Percentiles rank a stretch among this genome's conserved stretches.
Conservation (phyloP, 1,140 invertebrate species). For the Grapholita molesta region DNA sequence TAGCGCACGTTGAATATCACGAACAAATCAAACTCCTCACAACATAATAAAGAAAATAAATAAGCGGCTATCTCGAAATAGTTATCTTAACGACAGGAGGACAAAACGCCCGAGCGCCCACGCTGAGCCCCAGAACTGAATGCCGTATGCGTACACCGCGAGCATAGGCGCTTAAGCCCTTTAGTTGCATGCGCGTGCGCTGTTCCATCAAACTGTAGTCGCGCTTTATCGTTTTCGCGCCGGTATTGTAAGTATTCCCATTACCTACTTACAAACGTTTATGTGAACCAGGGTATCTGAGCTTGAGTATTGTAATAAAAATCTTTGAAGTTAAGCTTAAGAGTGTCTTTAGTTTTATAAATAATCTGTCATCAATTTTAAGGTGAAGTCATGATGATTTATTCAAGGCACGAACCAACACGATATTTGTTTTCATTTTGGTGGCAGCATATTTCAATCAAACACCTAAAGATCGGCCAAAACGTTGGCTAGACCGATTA, state of each 20-base stretch:
- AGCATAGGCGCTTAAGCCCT: not conserved
- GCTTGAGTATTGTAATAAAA: no score
- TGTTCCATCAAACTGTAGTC: not conserved
- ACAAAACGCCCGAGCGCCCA: conserved; percentile 11
- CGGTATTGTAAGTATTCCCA: not conserved
- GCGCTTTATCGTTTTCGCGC: conserved; percentile 1
- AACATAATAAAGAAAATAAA: conserved; percentile 1
- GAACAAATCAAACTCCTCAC: not conserved
- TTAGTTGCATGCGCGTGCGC: not conserved
- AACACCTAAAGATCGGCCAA: no score
- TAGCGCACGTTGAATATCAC: not conserved
- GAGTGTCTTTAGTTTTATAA: no score
- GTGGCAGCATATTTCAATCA: no score
- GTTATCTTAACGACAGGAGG: conserved; percentile 12
- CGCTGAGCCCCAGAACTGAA: not conserved
- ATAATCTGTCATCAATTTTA: no score
- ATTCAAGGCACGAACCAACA: no score
- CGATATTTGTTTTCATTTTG: no score
- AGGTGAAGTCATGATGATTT: no score
- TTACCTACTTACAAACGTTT: not conserved
- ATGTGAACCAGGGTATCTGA: not conserved
- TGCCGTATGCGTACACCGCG: not conserved
- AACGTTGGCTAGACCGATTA: no score
- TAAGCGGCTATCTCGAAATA: conserved; percentile 2
- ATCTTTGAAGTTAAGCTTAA: no score